phyloP scores from a whole-genome alignment of 1,140 invertebrate genomes.

The Uloborus diversus region DNA sequence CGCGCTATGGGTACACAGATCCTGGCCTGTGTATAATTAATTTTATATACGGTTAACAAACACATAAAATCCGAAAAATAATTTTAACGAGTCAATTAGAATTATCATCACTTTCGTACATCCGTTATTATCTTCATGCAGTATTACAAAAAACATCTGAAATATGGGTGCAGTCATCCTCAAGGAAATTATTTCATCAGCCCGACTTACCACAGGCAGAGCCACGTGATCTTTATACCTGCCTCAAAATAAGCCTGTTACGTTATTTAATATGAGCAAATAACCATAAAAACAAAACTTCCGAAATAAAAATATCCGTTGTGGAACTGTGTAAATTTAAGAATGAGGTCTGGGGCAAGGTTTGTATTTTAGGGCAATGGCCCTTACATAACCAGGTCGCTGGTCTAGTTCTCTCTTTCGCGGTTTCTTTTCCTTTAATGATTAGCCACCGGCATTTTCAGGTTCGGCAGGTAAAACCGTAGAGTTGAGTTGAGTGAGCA shows the following conservation, averaged over 20 bases:
- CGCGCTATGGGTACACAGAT: too few relatives aligned
- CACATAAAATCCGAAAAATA: too few relatives aligned
- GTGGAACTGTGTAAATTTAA: conserved; percentile 37
- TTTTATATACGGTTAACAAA: too few relatives aligned
- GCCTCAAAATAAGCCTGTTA: background rate
- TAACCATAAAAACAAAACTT: background rate
- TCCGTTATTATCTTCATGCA: too few relatives aligned
- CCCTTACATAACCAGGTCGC: conserved; percentile 51
- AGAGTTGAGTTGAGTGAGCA: conserved; percentile 1
- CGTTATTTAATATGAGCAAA: background rate
- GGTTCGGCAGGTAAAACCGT: background rate
- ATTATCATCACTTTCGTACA: too few relatives aligned
- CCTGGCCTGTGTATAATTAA: too few relatives aligned
- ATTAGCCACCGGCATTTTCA: conserved; percentile 35
- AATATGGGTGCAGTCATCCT: too few relatives aligned
- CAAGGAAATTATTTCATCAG: too few relatives aligned
- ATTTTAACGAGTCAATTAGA: too few relatives aligned
- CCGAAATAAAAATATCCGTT: background rate
- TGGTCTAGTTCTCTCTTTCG: conserved; percentile 49
- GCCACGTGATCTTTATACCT: background rate
- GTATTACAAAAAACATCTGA: background rate
- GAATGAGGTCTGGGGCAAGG: conserved; percentile 52
- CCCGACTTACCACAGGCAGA: background rate
- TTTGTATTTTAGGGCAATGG: conserved; percentile 47
- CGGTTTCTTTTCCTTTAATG: conserved; percentile 44